Evolutionary conservation across 2,888 invertebrate genomes (phyloP), one percentile per base, ranked within the genome.

Genomic region (Papilio protenor): DNA sequence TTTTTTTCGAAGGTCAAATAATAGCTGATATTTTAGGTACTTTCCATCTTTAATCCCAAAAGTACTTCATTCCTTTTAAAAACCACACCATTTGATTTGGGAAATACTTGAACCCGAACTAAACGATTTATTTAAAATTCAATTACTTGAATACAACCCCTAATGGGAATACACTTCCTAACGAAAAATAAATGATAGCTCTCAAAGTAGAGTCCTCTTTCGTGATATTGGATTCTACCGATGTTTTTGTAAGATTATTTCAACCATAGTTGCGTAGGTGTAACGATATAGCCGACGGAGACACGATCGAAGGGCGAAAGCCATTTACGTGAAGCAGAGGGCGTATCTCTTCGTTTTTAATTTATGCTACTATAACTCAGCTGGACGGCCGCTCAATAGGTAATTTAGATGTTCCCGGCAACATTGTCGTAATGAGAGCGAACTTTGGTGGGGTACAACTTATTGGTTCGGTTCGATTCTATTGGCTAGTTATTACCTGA

Each of bases 341-440:
- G 92, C 92, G 92, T 91, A 86, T 84, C 88, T 86, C 82, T 40
- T 76, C 73, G 84, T 84, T 86, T 85, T 88, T 92, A 92, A 94
- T 94, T 94, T 94, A 94, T 94, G 93, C 87, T 88, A 90, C 93
- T 89, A 93, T 94, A 94, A 93, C 91, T 94, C 94, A 93, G 85
- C 80, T 84, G 85, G 92, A 91, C 93, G 89, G 91, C 89, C 87
- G 87, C 87, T 88, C 92, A 90, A 91, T 92, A 92, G 90, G 92
- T 94, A 93, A 94, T 94, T 94, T 94, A 94, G 94, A 93, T 90
- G 94, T 94, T 92, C 86, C 82, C 81, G 80, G 91, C 94, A 93
- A 94, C 94, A 91, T 89, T 92, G 94, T 94, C 90, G 90, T 93
- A 93, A 94, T 94, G 92, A 94, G 93, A 91, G 89, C 87, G 84